Evolutionary conservation across 2,888 invertebrate genomes (phyloP), one percentile per base, ranked within the genome.

Genomic region (Cataglyphis rosenhaueri): DNA sequence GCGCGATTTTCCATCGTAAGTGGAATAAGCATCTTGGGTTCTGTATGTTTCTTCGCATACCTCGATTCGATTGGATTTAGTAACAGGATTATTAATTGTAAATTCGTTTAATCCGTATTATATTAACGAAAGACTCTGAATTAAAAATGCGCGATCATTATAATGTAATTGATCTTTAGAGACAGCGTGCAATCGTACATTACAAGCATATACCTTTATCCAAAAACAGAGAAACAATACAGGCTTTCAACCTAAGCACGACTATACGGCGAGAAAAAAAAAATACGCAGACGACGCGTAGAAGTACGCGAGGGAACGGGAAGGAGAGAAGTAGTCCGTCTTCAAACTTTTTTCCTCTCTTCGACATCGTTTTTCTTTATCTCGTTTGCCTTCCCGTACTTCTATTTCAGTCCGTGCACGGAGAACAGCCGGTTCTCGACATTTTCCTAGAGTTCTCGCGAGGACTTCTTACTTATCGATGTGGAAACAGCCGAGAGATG

Each of bases 391-490:
- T 32, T 66, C 75, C 75, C 38, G 57, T 55, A 57, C 83, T 68
- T 64, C 79, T 83, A 62, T 62, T 65, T 70, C 81, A 73, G 48
- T 59, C 73, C 71, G 21, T 57, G 52, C n/a, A 65, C 79, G 62
- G 29, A 73, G 41, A 52, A 62, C 38, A 74, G 59, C 66, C 32
- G 68, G 70, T 38, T 64, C 75, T 83, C 85, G 79, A 87, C 81
- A 83, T 79, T 82, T 76, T 71, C 62, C 87, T 35, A 81, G 81
- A 86, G 75, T 82, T 88, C 85, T 62, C 57, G 61, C 64, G 52
- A 82, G 70, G 66, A 84, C 81, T 81, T 83, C 71, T 62, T 61
- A 48, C 76, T 82, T 74, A 81, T 81, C 81, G 76, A 66, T 79
- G 79, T 66, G 78, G 68, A 76, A 83, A 75, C 71, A 83, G 62